Evolutionary conservation across 30 jellyfish, hydroid and myxozoan genomes (phyloP), one percentile per base, ranked within the genome.

Genomic region (Aurelia aurita complex sp. Pacific): DNA sequence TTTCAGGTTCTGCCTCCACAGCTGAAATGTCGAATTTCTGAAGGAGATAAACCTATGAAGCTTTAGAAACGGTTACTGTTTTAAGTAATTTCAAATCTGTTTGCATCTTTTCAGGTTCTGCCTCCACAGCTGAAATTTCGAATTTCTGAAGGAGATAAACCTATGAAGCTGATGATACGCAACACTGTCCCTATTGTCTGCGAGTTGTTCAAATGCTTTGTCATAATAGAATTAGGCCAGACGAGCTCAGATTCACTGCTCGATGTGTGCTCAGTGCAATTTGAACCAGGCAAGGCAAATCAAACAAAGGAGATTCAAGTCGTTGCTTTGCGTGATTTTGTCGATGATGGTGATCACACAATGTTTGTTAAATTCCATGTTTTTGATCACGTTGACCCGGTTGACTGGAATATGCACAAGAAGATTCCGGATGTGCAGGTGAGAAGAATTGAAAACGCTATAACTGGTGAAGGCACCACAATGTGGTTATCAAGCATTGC

Each of bases 111-210:
- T 46, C 66, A 85, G 94, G 89, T 85, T 18, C 55, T 46, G 13
- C 89, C 94, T 34, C 72, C 61, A 42, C 94, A 85, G 59, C 78
- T 85, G 54, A 74, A 85, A 52, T 67, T 85, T 51, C 83, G 88
- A 14, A 68, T 93, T 2, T 65, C 96, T 3, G 98, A 93, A 74
- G 91, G 86, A 52, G 97, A 84, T 19, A 74, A 84, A 70, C 98
- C 98, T 15, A 52, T 78, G 68, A 80, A 81, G 64, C 43, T 93
- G 35, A 67, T 38, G 23, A 65, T 93, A 4, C 76, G 79, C 32
- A 52, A 89, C 57, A 93, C 98, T 8, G 97, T 88, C 7, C 98
- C 98, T 2, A 80, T 93, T 40, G 90, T 88, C 50, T 93, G 98
- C 73, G 87, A 87, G 57, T 57, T 77, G 14, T 73, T 78, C 35